Evolutionary conservation across 2,888 invertebrate genomes (phyloP).

Genomic region (Coelogynopora nodosa): DNA sequence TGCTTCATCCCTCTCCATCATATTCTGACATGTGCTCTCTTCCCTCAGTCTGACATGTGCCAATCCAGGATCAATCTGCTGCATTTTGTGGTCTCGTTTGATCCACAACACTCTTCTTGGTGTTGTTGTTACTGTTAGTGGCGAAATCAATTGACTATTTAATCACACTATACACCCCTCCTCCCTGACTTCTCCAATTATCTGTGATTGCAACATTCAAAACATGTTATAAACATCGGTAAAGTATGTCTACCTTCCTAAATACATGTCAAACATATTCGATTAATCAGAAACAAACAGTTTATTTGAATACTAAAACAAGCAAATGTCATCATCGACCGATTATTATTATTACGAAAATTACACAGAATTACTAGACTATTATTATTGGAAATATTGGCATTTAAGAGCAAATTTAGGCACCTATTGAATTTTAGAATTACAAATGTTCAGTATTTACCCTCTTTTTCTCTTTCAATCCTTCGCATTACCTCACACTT

Average conservation of each 20-base stretch:
- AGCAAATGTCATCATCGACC: too few species aligned
- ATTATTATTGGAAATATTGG: neutral
- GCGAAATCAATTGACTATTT: too few species aligned
- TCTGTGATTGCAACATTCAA: neutral
- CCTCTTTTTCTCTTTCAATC: neutral
- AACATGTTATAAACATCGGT: neutral
- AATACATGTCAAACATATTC: too few species aligned
- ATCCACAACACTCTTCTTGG: neutral
- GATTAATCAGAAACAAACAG: too few species aligned
- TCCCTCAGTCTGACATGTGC: neutral
- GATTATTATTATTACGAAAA: too few species aligned
- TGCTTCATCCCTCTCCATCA: neutral
- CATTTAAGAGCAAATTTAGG: neutral
- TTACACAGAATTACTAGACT: neutral
- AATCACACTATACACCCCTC: too few species aligned
- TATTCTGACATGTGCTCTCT: neutral
- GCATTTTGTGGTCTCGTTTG: neutral
- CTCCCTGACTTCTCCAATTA: neutral
- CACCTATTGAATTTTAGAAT: neutral
- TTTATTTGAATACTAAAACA: too few species aligned
- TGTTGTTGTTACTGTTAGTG: neutral
- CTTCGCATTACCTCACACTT: neutral
- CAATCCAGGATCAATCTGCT: neutral
- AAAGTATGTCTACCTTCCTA: too few species aligned
- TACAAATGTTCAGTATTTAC: neutral